Evolutionary conservation across 2,888 invertebrate genomes (phyloP), one percentile per base, ranked within the genome.

Genomic region (Campopleginae sp.): DNA sequence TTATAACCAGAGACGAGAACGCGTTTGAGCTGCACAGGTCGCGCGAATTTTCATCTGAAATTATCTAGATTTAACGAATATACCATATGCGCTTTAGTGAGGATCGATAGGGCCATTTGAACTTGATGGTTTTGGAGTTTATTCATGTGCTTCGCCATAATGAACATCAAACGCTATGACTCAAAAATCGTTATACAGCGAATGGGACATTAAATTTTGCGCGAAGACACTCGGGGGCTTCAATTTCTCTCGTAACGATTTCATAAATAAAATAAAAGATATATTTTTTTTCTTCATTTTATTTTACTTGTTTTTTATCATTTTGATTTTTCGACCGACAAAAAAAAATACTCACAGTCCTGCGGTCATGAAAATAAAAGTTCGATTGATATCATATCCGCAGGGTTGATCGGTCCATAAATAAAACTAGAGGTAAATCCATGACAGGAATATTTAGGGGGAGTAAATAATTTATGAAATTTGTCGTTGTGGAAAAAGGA

Each of bases 391-490:
- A 58, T 27, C 23, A 51, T 5, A 3, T 5, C 23, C 27, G 58
- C 5, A 14, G 12, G 27, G 27, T 27, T 27, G 58, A 58, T 23
- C 14, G 1, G 58, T 58, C 14, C 27, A 12, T 58, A 27, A 58
- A 27, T 58, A 58, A 58, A 14, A 27, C 14, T 27, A 27, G 58
- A 10, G 58, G 4, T 14, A 54, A 0, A 33, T 2, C n/a, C 48
- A 51, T 17, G 4, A 1, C n/a, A 48, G 12, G 31, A 61, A 63
- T 31, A 75, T 61, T 54, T 27, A 19, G 2, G 27, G 46, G 10
- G 46, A 31, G 44, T 61, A 76, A 76, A 76, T 76, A 65, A 76
- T 76, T 65, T 63, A 77, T 66, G 76, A 51, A 66, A 66, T 54
- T 61, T 42, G 33, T 8, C 23, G 58, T 58, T 58, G 4, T 27